Base-by-base conservation (phyloP, 2,888 invertebrate genomes). In the Malacosoma neustria region DNA sequence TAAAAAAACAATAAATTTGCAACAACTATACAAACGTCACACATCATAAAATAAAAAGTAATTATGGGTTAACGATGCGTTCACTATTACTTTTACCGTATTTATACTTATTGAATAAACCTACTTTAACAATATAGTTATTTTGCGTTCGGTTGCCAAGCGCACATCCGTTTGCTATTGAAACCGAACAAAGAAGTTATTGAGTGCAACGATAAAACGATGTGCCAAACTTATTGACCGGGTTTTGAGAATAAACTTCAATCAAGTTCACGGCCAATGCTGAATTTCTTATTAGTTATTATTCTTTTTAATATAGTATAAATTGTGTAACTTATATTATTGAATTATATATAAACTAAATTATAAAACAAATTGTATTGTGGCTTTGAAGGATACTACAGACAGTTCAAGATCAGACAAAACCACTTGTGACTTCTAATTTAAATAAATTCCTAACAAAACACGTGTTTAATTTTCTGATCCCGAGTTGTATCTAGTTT, bases 401-500 rank as follows among this genome's bases (percentile, higher is more conserved):
- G 55, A 22, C 1, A 22, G 5, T 57, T 58, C 59, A 59, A 37
- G 59, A 51, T 41, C 49, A 29, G 7, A 36, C 54, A 49, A 44
- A 44, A 38, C 42, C 39, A 45, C 43, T 38, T 45, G 36, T 43
- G 41, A 30, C 50, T 45, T 46, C 46, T 45, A 49, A 48, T 45
- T 49, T 54, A 50, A 54, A 47, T 48, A 47, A 57, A 61, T 53
- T 59, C 54, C 48, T 49, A 43, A 45, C 40, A 37, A 51, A 49
- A 45, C 52, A 53, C 47, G 46, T 53, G 52, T 45, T 43, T 51
- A 46, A 40, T 38, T 38, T 45, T 43, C 38, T 32, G 42, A 39
- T 38, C 35, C 41, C 34, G 41, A n/a, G n/a, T n/a, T n/a, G n/a
- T n/a, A n/a, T n/a, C n/a, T n/a, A n/a, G n/a, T n/a, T n/a, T n/a